Conservation (phyloP, 2,113 vertebrate species). For the Pterophyllum scalare region DNA sequence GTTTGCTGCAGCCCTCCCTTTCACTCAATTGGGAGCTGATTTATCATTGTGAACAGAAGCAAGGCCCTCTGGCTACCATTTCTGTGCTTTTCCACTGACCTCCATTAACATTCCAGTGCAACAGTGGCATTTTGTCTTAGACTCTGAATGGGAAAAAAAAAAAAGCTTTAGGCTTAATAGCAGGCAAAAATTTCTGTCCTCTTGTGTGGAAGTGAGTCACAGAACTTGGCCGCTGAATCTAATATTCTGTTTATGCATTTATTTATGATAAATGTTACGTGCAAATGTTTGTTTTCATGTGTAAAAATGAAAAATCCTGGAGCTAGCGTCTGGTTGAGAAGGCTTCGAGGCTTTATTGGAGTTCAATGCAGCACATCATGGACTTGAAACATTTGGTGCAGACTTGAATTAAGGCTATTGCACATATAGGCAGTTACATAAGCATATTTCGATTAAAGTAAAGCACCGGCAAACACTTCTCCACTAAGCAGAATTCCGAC, state of each 20-base stretch:
- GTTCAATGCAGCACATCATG: constrained; percentile 57
- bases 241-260: constrained; percentile 1
- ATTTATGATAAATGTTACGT: constrained; percentile 14
- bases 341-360: constrained; percentile 76
- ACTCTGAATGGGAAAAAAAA: constrained; percentile 19
- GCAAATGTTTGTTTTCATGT: background rate
- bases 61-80: constrained; percentile 19
- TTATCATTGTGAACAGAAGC: constrained; percentile 15
- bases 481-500: constrained; percentile 30
- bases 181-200: background rate
- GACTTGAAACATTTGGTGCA: constrained; percentile 49
- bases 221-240: background rate
- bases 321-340: constrained; percentile 35
- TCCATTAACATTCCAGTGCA: constrained; percentile 28
- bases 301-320: constrained; percentile 35
- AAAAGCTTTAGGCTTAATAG: background rate
- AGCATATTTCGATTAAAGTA: constrained; percentile 63
- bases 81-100: constrained; percentile 43
- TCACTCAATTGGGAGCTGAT: background rate
- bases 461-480: constrained; percentile 52
- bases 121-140: constrained; percentile 15
- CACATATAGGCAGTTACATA: constrained; percentile 55
- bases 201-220: constrained; percentile 7
- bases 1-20: constrained; percentile 18
- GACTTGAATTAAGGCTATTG: constrained; percentile 62